Evolutionary conservation across 2,888 invertebrate genomes (phyloP).

Genomic region (Herminia tarsipennalis): DNA sequence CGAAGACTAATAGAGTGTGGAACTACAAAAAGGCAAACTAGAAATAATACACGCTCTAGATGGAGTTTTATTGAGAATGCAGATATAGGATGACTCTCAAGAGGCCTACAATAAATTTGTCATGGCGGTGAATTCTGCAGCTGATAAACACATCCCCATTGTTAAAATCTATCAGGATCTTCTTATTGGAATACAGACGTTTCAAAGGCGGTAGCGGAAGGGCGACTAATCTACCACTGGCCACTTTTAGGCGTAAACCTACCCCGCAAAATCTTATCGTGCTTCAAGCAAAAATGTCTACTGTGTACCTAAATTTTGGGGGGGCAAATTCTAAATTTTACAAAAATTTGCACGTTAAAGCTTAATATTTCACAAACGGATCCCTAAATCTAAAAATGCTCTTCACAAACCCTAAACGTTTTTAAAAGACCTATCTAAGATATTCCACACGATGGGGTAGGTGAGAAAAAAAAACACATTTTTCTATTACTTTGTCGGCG

Average conservation of each 20-base stretch:
- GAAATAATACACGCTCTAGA: not conserved
- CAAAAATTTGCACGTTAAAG: too few relatives aligned
- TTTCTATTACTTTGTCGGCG: too few relatives aligned
- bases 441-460: too few relatives aligned
- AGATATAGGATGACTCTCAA: not conserved
- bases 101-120: not conserved
- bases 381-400: too few relatives aligned
- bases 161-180: not conserved
- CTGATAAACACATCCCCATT: not conserved
- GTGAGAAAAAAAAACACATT: too few relatives aligned
- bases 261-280: conserved; percentile 1
- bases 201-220: not conserved
- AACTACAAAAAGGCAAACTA: conserved; percentile 7
- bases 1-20: not conserved
- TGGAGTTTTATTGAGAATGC: too few relatives aligned
- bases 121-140: too few relatives aligned
- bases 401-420: too few relatives aligned
- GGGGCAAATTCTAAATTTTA: too few relatives aligned
- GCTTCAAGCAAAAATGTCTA: not conserved
- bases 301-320: too few relatives aligned
- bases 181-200: conserved; percentile 2
- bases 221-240: not conserved
- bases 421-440: too few relatives aligned
- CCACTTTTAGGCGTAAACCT: conserved; percentile 1
- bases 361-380: too few relatives aligned